Conservation (phyloP, 2,888 invertebrate genomes). For the Crossocerus cetratus region DNA sequence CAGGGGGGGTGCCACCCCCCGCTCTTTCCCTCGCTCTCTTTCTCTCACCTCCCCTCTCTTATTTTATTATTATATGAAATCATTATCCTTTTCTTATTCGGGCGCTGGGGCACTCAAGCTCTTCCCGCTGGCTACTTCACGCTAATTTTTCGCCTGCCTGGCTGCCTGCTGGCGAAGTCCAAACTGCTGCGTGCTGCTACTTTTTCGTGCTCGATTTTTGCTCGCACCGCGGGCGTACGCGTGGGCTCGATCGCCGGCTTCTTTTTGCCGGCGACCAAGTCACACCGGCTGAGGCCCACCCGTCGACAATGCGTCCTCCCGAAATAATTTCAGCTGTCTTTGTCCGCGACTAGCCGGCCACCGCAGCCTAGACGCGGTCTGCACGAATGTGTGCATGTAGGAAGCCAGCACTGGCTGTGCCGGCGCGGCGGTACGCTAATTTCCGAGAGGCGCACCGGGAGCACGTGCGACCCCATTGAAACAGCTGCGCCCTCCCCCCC, state of each 20-base stretch:
- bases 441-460: neutral
- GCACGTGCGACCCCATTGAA: neutral
- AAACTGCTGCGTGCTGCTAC: slow-evolving; percentile 1
- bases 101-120: neutral
- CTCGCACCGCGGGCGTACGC: neutral
- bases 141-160: slow-evolving; percentile 36
- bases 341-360: neutral
- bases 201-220: neutral
- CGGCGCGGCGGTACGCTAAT: slow-evolving; percentile 3
- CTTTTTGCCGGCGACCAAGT: neutral
- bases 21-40: slow-evolving; percentile 3
- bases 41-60: slow-evolving; percentile 14
- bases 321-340: neutral
- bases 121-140: slow-evolving; percentile 1
- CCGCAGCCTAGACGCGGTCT: neutral
- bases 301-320: neutral
- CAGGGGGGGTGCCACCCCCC: too few relatives aligned
- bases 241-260: neutral
- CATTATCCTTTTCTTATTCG: slow-evolving; percentile 47
- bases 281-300: neutral
- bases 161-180: neutral
- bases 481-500: slow-evolving; percentile 1
- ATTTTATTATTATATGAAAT: slow-evolving; percentile 58
- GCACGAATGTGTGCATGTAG: neutral
- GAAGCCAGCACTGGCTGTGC: too few relatives aligned